Conservation (phyloP, 1,140 invertebrate genomes). For the Mya arenaria region DNA sequence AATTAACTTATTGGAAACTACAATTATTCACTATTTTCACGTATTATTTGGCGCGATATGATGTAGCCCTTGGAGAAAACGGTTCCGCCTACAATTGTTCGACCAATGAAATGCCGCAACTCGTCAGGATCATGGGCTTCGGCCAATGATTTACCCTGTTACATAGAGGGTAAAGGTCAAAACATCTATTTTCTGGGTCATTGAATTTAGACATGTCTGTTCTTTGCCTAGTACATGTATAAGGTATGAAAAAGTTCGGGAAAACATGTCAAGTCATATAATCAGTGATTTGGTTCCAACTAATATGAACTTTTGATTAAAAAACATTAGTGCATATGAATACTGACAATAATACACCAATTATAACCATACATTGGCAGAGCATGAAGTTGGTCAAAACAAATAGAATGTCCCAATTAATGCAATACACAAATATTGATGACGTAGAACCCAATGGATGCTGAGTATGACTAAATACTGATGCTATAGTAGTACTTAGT, state of each 20-base stretch:
- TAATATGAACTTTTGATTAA: too few species aligned
- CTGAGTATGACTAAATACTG: conserved; percentile 46
- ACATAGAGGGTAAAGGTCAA: conserved; percentile 34
- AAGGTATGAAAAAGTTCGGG: conserved; percentile 43
- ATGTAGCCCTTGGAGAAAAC: conserved; percentile 58
- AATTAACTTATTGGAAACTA: too few species aligned
- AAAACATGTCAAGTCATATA: conserved; percentile 51
- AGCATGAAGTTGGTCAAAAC: too few species aligned
- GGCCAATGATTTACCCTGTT: conserved; percentile 59
- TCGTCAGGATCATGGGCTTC: conserved; percentile 3
- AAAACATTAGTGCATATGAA: too few species aligned
- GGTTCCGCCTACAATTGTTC: conserved; percentile 59
- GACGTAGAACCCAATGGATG: conserved; percentile 51
- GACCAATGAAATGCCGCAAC: conserved; percentile 62
- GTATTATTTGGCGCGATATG: conserved; percentile 75
- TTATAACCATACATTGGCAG: too few species aligned
- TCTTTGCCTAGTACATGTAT: conserved; percentile 29
- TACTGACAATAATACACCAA: too few species aligned
- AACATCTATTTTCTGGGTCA: conserved; percentile 45
- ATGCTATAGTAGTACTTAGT: too few species aligned
- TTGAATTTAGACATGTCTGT: conserved; percentile 64
- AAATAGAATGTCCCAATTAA: too few species aligned
- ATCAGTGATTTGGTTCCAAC: too few species aligned
- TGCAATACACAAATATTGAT: conserved; percentile 45
- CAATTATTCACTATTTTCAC: neutral